phyloP scores from a whole-genome alignment of 2,888 invertebrate genomes.

The Leptinotarsa rubiginosa region DNA sequence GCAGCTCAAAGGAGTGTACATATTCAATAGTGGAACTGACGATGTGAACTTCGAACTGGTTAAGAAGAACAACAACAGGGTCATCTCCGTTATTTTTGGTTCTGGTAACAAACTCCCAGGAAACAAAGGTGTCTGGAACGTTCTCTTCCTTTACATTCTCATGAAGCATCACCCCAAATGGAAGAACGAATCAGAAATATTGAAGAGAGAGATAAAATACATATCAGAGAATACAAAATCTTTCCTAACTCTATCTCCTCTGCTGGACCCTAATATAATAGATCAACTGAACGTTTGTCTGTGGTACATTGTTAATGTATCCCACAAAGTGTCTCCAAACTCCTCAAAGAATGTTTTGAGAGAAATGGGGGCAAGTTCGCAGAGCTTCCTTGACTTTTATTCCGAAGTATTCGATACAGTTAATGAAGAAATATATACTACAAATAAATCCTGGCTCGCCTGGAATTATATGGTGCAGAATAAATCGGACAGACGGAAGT shows the following conservation, averaged over 20 bases:
- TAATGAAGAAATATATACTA: neutral
- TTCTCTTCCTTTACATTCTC: slow-evolving; percentile 5
- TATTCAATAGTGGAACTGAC: slow-evolving; percentile 15
- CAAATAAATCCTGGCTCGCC: neutral
- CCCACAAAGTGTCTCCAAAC: slow-evolving; percentile 5
- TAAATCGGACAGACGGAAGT: slow-evolving; percentile 1
- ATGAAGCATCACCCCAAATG: slow-evolving; percentile 21
- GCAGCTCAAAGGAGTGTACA: slow-evolving; percentile 5
- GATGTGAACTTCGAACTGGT: slow-evolving; percentile 3
- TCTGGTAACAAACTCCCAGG: slow-evolving; percentile 16
- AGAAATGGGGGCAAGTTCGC: slow-evolving; percentile 13
- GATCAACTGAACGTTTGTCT: slow-evolving; percentile 20
- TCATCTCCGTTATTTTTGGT: slow-evolving; percentile 15
- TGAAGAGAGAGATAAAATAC: slow-evolving; percentile 18
- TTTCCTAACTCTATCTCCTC: slow-evolving; percentile 2
- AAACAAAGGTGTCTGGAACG: slow-evolving; percentile 26
- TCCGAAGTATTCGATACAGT: slow-evolving; percentile 8
- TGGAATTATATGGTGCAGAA: slow-evolving; percentile 22
- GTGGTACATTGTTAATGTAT: slow-evolving; percentile 23
- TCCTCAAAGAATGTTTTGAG: slow-evolving; percentile 13
- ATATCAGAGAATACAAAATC: slow-evolving; percentile 5
- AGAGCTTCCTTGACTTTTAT: slow-evolving; percentile 16
- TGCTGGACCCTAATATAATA: slow-evolving; percentile 12
- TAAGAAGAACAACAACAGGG: slow-evolving; percentile 20
- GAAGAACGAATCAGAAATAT: neutral